These are phyloP conservation scores for Bradypodion pumilum DNA, from an alignment of 2,797 vertebrate genomes.

Conservation along the genomic window DNA sequence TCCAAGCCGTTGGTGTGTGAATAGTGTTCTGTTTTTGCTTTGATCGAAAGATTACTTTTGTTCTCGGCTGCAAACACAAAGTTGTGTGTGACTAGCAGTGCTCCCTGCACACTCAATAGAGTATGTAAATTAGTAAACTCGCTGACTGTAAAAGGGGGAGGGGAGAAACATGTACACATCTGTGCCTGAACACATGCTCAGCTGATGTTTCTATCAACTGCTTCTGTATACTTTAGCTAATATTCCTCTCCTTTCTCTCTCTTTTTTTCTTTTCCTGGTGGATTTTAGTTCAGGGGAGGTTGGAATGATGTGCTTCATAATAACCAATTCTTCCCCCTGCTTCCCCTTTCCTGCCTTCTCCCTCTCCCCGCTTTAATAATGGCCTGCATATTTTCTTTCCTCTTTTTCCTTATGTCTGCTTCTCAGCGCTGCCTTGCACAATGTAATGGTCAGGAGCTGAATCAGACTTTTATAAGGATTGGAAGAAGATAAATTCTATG, in stretches of 20 bases:
- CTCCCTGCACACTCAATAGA: conserved; percentile 73
- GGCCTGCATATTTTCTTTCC: conserved; percentile 53
- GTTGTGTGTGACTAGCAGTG: conserved; percentile 76
- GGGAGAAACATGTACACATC: conserved; percentile 41
- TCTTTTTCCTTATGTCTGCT: conserved; percentile 69
- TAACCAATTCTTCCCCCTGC: conserved; percentile 43
- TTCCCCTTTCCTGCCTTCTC: too few species aligned
- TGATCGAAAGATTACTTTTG: conserved; percentile 63
- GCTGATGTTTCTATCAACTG: conserved; percentile 32
- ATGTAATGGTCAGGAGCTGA: conserved; percentile 74
- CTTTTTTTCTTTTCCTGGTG: conserved; percentile 48
- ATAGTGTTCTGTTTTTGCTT: conserved; percentile 71
- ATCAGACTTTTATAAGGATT: conserved; percentile 71
- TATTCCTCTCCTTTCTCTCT: conserved; percentile 53
- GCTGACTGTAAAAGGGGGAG: conserved; percentile 61
- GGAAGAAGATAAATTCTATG: conserved; percentile 53
- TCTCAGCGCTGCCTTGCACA: conserved; percentile 71
- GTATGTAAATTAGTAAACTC: conserved; percentile 82
- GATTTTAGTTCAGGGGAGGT: conserved; percentile 53
- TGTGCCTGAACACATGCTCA: conserved; percentile 29
- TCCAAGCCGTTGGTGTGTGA: conserved; percentile 50
- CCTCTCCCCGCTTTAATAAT: conserved; percentile 47
- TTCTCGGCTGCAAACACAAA: conserved; percentile 70
- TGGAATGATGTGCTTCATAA: conserved; percentile 66
- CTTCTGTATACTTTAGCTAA: conserved; percentile 58